Percentiles rank a stretch among this genome's conserved stretches.
phyloP scores from a whole-genome alignment of 2,113 vertebrate species.

The Lanius collurio region DNA sequence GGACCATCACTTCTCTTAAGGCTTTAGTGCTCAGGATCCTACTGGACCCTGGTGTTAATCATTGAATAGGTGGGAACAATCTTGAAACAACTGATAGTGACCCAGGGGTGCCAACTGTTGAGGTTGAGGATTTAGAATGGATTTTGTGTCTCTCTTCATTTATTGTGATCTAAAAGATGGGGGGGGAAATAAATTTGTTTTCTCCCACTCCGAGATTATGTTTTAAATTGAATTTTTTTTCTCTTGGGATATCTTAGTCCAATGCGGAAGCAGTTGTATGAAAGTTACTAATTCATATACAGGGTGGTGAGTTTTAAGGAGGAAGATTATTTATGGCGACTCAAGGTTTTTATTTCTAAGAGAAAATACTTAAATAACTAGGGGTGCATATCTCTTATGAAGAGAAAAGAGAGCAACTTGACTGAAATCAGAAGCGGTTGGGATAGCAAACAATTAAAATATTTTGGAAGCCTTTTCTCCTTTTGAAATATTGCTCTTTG shows the following conservation, averaged over 20 bases:
- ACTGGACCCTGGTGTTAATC: background rate
- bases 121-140: background rate
- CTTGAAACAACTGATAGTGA: background rate
- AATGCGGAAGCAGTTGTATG: background rate
- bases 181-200: background rate
- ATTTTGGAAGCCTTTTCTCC: background rate
- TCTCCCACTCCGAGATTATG: background rate
- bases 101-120: background rate
- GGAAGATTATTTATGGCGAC: background rate
- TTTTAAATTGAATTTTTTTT: background rate
- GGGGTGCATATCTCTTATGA: rapidly evolving
- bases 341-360: background rate
- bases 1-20: rapidly evolving
- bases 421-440: background rate
- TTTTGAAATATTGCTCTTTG: background rate
- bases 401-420: background rate
- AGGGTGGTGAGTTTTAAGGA: background rate
- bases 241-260: background rate
- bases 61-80: background rate
- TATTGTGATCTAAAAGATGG: background rate
- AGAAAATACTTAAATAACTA: background rate
- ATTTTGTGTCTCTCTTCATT: background rate
- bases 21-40: background rate
- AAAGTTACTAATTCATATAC: background rate
- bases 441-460: background rate